Base-by-base conservation (phyloP, 2,113 vertebrate species). In the Tetrax tetrax region DNA sequence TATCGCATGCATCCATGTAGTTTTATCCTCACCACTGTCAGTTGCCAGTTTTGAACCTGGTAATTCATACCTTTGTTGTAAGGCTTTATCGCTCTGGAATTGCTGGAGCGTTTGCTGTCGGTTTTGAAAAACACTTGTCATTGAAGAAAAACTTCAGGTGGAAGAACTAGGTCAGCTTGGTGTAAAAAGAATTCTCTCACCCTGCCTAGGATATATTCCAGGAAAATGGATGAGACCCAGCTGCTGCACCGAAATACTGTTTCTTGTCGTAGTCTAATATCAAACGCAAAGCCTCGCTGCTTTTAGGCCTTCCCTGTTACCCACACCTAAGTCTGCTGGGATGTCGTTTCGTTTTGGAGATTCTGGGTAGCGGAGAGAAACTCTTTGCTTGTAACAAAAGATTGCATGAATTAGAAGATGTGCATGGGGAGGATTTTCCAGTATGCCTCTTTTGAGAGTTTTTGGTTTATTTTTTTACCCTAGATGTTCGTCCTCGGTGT, bases 31-130 rank as follows among this genome's bases (percentile, higher is more conserved):
- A 1, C 70, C 2, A 0, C 59, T 68, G 29, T 8, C 48, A 23
- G 23, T 10, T 86, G 69, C 43, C 9, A 2, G 4, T 16, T 47
- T 33, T 59, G 71, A 57, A 28, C 20, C 50, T 41, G 12, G 12
- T 17, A 33, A 37, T 74, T 70, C 64, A n/a, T 20, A 3, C 45
- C 50, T 29, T 61, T 0, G 0, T 37, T 31, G 0, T 14, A 14
- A 21, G 29, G 65, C 41, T 72, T 56, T 12, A 10, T 68, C 56
- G 1, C 47, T 68, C 53, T 53, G 82, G 35, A 59, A 13, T 18
- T 59, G 4, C 57, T 54, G 80, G 31, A 37, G 18, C 1, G 0
- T 48, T 76, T 47, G 15, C 79, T 41, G 21, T 8, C 16, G 3
- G 7, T 45, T 60, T 66, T n/a, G 21, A 48, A 43, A 51, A 45